Evolutionary conservation across 2,888 invertebrate genomes (phyloP).

Genomic region (Lithophane leautieri): DNA sequence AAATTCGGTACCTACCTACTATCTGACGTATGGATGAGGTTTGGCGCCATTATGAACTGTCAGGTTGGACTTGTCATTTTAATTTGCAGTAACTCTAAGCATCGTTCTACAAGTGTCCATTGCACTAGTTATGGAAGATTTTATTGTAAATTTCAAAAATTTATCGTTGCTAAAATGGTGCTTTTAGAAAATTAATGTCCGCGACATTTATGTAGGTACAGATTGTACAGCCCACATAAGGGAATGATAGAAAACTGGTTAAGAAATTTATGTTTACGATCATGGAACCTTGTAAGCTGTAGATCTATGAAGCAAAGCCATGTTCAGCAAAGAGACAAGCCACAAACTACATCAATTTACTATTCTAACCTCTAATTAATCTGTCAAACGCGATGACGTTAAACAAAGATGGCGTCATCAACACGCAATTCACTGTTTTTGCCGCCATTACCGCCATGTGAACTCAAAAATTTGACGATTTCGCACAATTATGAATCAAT

Average conservation of each 20-base stretch:
- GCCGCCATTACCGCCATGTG: constrained; percentile 11
- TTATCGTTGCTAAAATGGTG: background rate
- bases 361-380: constrained; percentile 37
- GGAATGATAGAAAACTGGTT: constrained; percentile 43
- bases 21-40: constrained; percentile 4
- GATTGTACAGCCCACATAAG: background rate
- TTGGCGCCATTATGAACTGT: constrained; percentile 6
- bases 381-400: constrained; percentile 35
- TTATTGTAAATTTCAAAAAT: background rate
- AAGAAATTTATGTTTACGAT: constrained; percentile 23
- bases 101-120: background rate
- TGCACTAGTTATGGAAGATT: background rate
- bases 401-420: constrained; percentile 42
- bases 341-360: constrained; percentile 35
- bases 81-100: background rate
- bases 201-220: background rate
- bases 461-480: constrained; percentile 32
- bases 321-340: constrained; percentile 28
- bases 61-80: background rate
- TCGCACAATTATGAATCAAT: constrained; percentile 43
- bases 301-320: constrained; percentile 25
- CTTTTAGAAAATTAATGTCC: constrained; percentile 10
- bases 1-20: background rate
- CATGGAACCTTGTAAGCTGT: constrained; percentile 33
- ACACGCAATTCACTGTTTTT: constrained; percentile 23